These are phyloP conservation scores for Brenthis hecate DNA, from an alignment of 2,888 invertebrate genomes.

Conservation along the genomic window DNA sequence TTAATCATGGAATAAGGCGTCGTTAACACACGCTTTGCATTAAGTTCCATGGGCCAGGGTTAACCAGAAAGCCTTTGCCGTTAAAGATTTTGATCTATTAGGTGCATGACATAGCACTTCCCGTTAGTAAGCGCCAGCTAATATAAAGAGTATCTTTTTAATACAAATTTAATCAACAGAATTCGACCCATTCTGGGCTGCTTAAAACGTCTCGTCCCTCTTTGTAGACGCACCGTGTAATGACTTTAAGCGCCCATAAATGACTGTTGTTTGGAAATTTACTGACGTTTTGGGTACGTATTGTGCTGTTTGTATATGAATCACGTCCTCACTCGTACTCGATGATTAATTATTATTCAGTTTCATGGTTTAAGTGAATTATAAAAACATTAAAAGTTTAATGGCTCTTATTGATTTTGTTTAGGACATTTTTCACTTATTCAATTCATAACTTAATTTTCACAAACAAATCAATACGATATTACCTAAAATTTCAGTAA, in stretches of 20 bases:
- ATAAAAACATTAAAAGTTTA: constrained; percentile 16
- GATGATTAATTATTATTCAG: constrained; percentile 62
- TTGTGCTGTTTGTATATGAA: constrained; percentile 54
- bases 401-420: constrained; percentile 7
- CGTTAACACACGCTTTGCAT: constrained; percentile 74
- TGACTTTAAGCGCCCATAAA: constrained; percentile 76
- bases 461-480: background rate
- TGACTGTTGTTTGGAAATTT: constrained; percentile 73
- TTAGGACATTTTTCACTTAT: background rate
- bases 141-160: constrained; percentile 73
- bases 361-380: constrained; percentile 26
- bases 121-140: constrained; percentile 68
- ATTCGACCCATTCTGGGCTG: constrained; percentile 66
- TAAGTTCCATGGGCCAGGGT: constrained; percentile 71
- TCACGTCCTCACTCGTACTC: constrained; percentile 45
- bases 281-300: constrained; percentile 61
- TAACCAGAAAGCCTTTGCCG: constrained; percentile 65
- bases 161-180: constrained; percentile 81
- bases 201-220: constrained; percentile 66
- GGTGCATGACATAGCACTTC: constrained; percentile 67
- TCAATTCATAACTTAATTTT: background rate
- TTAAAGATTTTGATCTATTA: constrained; percentile 79
- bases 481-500: no score
- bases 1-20: constrained; percentile 77
- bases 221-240: constrained; percentile 74